Evolutionary conservation across 2,113 vertebrate species (phyloP).

Genomic region (Takifugu bimaculatus): DNA sequence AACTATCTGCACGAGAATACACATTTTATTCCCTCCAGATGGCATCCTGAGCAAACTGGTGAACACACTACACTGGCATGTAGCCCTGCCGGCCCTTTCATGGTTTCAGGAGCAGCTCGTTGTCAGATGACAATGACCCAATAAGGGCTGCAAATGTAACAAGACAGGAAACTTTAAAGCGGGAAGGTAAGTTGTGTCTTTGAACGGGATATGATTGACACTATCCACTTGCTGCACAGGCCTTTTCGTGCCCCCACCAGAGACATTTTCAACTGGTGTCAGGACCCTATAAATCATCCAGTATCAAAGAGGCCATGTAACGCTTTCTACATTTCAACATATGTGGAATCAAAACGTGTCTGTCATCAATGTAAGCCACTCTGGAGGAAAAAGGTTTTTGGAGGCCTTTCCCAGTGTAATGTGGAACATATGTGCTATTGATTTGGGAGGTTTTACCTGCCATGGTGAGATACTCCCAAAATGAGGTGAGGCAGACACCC

Average conservation of each 20-base stretch:
- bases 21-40: constrained; percentile 54
- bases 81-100: neutral
- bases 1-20: constrained; percentile 42
- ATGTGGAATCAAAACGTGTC: constrained; percentile 78
- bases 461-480: constrained; percentile 50
- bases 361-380: constrained; percentile 75
- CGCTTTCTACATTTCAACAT: constrained; percentile 80
- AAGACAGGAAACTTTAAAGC: constrained; percentile 44
- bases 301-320: constrained; percentile 82
- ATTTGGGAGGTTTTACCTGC: constrained; percentile 71
- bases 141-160: constrained; percentile 32
- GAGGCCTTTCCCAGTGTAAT: constrained; percentile 72
- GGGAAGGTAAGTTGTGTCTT: constrained; percentile 60
- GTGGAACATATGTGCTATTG: constrained; percentile 72
- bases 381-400: constrained; percentile 60
- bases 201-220: constrained; percentile 64
- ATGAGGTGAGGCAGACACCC: constrained; percentile 57
- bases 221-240: constrained; percentile 64
- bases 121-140: constrained; percentile 17
- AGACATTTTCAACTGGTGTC: constrained; percentile 75
- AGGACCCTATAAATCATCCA: constrained; percentile 77
- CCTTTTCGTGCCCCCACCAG: constrained; percentile 60
- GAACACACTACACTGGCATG: no score
- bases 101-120: neutral
- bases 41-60: constrained; percentile 22